Conservation (phyloP, 2,888 invertebrate species). For the Cataglyphis livida region DNA sequence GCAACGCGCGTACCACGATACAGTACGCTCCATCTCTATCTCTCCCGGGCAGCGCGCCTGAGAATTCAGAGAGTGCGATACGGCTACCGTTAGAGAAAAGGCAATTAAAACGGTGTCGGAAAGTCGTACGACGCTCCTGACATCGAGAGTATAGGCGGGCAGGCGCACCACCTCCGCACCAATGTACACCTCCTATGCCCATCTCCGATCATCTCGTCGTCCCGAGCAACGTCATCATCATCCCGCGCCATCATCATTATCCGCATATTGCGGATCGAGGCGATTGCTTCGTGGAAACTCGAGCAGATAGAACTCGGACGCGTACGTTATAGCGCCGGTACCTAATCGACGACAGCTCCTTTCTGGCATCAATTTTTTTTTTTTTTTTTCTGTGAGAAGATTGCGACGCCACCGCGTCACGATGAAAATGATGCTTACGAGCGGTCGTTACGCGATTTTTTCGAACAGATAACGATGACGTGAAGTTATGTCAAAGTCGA, state of each 20-base stretch:
- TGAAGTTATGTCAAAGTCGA: conserved; percentile 37
- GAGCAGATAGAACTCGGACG: conserved; percentile 16
- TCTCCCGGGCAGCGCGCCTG: conserved; percentile 15
- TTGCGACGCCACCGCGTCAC: conserved; percentile 36
- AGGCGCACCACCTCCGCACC: conserved; percentile 38
- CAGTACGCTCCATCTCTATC: background rate
- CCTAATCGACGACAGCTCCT: conserved; percentile 46
- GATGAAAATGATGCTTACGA: conserved; percentile 39
- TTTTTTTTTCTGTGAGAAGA: conserved; percentile 15
- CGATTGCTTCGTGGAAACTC: conserved; percentile 39
- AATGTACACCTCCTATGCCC: conserved; percentile 10
- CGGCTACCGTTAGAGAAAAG: conserved; percentile 82
- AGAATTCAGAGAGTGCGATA: conserved; percentile 66
- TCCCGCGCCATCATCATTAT: conserved; percentile 71
- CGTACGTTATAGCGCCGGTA: conserved; percentile 21
- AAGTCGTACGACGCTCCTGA: conserved; percentile 79
- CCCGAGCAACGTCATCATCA: conserved; percentile 65
- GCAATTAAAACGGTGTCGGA: conserved; percentile 85
- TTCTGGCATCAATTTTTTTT: conserved; percentile 11
- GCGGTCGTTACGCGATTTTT: conserved; percentile 30
- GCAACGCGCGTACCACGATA: conserved; percentile 15
- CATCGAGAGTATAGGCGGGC: conserved; percentile 69
- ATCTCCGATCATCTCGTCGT: conserved; percentile 36
- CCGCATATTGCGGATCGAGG: conserved; percentile 64
- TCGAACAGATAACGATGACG: conserved; percentile 30